Conservation (phyloP, 2,113 vertebrate species). For the Bos indicus region DNA sequence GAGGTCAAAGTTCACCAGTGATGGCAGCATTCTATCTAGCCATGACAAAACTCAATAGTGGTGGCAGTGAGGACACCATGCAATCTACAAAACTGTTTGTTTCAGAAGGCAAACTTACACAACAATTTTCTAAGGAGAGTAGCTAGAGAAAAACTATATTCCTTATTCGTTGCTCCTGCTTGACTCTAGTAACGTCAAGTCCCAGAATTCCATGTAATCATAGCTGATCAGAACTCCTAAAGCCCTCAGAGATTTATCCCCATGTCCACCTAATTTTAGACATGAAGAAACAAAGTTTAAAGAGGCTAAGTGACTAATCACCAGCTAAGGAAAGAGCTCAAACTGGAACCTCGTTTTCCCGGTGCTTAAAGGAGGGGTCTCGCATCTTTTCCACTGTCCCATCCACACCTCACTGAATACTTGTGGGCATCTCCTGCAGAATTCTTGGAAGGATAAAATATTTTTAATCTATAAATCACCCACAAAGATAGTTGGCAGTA, state of each 20-base stretch:
- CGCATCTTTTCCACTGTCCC: not conserved
- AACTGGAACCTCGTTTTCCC: not conserved
- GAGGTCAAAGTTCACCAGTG: not conserved
- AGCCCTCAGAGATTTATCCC: not conserved
- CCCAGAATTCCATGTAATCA: not conserved
- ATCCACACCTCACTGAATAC: not conserved
- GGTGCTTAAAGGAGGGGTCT: not conserved
- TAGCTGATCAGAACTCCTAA: not conserved
- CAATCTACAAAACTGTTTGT: not conserved
- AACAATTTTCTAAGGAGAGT: not conserved
- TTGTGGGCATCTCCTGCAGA: not conserved
- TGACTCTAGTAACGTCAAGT: not conserved
- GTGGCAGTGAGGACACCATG: not conserved
- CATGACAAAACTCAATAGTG: not conserved
- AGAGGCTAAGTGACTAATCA: conserved; percentile 19
- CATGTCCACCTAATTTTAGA: conserved; percentile 34
- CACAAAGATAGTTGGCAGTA: not conserved
- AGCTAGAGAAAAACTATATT: not conserved
- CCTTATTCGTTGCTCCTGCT: not conserved
- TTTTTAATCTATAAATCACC: not conserved
- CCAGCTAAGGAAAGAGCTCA: conserved; percentile 8
- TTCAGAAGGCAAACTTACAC: not conserved
- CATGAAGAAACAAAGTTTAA: conserved; percentile 4
- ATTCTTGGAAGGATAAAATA: not conserved
- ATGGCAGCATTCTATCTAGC: not conserved